Percentiles rank a stretch among this genome's conserved stretches.
These are phyloP conservation scores for Leucosticte australis DNA, from an alignment of 2,113 vertebrate genomes.

Conservation along the genomic window DNA sequence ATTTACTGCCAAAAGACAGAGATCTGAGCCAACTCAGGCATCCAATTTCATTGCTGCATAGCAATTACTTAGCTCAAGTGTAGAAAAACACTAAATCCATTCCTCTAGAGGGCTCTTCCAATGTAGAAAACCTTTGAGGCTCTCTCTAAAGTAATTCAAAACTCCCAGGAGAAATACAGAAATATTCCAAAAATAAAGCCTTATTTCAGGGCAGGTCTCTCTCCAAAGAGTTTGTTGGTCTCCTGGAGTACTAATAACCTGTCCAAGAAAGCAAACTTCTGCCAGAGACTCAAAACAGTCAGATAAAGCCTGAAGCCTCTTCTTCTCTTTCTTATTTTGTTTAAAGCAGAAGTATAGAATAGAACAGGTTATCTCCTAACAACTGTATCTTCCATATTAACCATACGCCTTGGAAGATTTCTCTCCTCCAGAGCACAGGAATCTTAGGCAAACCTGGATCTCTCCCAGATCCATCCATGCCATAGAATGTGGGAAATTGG, in stretches of 20 bases:
- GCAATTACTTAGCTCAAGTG: constrained; percentile 11
- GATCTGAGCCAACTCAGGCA: background rate
- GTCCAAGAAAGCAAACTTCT: background rate
- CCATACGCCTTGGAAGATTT: background rate
- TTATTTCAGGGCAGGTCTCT: background rate
- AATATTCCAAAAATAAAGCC: background rate
- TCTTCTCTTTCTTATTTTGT: background rate
- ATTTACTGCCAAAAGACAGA: constrained; percentile 17
- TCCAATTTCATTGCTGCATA: background rate
- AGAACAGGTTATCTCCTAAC: background rate
- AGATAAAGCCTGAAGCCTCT: background rate
- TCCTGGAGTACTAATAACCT: background rate
- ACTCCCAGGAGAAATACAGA: background rate
- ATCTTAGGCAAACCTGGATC: background rate
- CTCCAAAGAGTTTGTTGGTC: background rate
- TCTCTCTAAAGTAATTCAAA: background rate
- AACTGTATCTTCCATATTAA: background rate
- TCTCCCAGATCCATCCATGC: background rate
- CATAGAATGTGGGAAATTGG: background rate
- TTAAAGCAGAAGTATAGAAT: background rate
- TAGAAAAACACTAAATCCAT: constrained; percentile 1
- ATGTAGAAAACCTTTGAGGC: background rate
- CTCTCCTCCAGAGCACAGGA: background rate
- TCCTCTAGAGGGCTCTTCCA: background rate
- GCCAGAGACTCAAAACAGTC: background rate